Percentiles rank a stretch among this genome's conserved stretches.
Conservation (phyloP, 2,888 invertebrate genomes). For the Tanytarsus gracilentus region DNA sequence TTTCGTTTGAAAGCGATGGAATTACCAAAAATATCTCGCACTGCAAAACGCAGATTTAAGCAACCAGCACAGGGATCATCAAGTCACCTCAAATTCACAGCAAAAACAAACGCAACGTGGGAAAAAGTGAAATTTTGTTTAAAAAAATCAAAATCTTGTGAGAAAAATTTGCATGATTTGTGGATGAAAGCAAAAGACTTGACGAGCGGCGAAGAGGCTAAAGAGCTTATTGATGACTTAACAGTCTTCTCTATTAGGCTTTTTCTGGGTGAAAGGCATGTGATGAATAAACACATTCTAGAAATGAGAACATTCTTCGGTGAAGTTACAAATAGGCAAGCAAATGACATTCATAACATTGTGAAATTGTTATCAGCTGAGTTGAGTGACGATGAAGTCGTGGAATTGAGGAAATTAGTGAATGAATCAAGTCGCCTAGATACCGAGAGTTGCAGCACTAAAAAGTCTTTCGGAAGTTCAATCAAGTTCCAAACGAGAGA, state of each 20-base stretch:
- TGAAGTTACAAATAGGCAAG: slow-evolving; percentile 46
- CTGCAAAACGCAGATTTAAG: too few relatives aligned
- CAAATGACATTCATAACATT: slow-evolving; percentile 51
- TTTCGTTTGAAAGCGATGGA: too few relatives aligned
- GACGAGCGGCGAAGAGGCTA: slow-evolving; percentile 21
- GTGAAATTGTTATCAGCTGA: slow-evolving; percentile 45
- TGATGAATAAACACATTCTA: slow-evolving; percentile 50
- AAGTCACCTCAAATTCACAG: too few relatives aligned
- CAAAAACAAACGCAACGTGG: too few relatives aligned
- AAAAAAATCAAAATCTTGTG: too few relatives aligned
- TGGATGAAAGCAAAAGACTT: slow-evolving; percentile 22
- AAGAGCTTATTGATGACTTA: slow-evolving; percentile 53
- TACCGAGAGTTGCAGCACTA: background rate
- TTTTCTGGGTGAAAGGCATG: slow-evolving; percentile 51
- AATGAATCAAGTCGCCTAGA: slow-evolving; percentile 29
- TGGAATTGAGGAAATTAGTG: slow-evolving; percentile 42
- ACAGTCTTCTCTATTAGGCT: slow-evolving; percentile 51
- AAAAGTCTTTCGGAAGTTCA: slow-evolving; percentile 29
- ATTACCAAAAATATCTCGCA: too few relatives aligned
- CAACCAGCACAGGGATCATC: too few relatives aligned
- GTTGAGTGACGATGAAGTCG: slow-evolving; percentile 46
- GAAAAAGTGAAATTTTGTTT: too few relatives aligned
- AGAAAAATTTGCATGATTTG: slow-evolving; percentile 18
- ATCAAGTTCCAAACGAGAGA: slow-evolving; percentile 29
- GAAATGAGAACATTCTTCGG: slow-evolving; percentile 54